phyloP scores from a whole-genome alignment of 2,888 invertebrate genomes.

The Phytoseiulus persimilis region DNA sequence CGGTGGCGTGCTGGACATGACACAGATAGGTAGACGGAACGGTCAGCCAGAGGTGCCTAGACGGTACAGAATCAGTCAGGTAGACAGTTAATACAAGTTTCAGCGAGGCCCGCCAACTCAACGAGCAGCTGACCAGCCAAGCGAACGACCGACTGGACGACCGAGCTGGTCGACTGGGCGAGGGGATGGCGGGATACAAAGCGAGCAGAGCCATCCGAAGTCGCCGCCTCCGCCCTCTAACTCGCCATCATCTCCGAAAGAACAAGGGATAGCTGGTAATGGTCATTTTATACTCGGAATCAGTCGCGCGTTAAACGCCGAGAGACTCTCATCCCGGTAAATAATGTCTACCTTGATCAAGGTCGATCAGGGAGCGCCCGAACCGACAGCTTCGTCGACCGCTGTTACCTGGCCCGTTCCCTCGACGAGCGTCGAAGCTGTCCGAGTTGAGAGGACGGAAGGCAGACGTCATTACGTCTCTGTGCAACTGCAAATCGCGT shows the following conservation, averaged over 20 bases:
- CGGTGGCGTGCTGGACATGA: too few species aligned
- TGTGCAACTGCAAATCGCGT: too few species aligned
- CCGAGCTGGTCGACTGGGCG: too few species aligned
- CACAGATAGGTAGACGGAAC: too few species aligned
- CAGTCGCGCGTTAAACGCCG: conserved; percentile 27
- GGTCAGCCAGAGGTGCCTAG: not conserved
- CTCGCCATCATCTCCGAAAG: not conserved
- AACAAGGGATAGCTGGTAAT: not conserved
- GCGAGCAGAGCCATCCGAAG: not conserved
- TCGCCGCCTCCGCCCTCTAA: not conserved
- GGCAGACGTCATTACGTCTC: too few species aligned
- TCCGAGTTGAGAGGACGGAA: too few species aligned
- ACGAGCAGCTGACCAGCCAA: not conserved
- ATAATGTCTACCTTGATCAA: conserved; percentile 34
- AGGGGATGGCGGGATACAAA: not conserved
- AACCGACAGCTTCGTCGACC: not conserved
- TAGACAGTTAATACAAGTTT: not conserved
- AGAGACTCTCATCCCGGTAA: conserved; percentile 19
- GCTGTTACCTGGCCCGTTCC: not conserved
- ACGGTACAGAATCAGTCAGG: not conserved
- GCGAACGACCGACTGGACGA: not conserved
- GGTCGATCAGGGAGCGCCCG: conserved; percentile 22
- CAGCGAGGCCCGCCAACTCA: not conserved
- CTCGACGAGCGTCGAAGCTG: too few species aligned
- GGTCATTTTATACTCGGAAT: conserved; percentile 27